Conservation (phyloP, 30 jellyfish, hydroid and myxozoan species). For the Chironex yamaguchii region DNA sequence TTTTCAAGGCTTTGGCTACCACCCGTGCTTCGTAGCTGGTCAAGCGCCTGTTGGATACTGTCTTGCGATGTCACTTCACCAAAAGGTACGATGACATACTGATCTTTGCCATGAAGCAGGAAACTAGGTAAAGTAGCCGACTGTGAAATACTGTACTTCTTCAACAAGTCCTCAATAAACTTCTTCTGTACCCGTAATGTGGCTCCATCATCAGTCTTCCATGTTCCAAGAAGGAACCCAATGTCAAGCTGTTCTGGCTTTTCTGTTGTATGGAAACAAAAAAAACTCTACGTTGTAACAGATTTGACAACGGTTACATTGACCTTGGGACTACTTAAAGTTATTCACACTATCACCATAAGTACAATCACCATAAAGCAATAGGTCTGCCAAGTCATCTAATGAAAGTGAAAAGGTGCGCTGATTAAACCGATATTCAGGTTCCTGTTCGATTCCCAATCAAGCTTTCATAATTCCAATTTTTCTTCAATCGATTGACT, state of each 20-base stretch:
- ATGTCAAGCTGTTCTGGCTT: conserved; percentile 61
- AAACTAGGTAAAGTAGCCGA: conserved; percentile 55
- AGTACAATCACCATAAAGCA: too few relatives aligned
- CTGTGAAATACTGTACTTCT: conserved; percentile 29
- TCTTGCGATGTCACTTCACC: conserved; percentile 6
- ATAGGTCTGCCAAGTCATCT: too few relatives aligned
- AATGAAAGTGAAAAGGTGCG: too few relatives aligned
- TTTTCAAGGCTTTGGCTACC: conserved; percentile 41
- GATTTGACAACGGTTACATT: too few relatives aligned
- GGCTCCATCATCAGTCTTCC: conserved; percentile 14
- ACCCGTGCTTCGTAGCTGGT: neutral
- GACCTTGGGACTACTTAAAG: too few relatives aligned
- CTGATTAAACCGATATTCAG: too few relatives aligned
- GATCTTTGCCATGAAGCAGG: conserved; percentile 42
- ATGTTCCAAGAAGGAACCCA: conserved; percentile 60
- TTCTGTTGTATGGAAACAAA: too few relatives aligned
- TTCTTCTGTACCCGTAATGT: conserved; percentile 58
- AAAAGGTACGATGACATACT: conserved; percentile 9
- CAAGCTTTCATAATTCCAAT: too few relatives aligned
- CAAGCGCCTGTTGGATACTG: conserved; percentile 10
- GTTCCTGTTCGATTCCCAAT: too few relatives aligned
- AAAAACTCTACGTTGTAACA: too few relatives aligned
- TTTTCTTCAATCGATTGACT: too few relatives aligned
- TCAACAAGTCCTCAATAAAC: conserved; percentile 32
- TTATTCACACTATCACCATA: too few relatives aligned